Base-by-base conservation (phyloP, 1,140 invertebrate genomes). In the Meteorus sp. region DNA sequence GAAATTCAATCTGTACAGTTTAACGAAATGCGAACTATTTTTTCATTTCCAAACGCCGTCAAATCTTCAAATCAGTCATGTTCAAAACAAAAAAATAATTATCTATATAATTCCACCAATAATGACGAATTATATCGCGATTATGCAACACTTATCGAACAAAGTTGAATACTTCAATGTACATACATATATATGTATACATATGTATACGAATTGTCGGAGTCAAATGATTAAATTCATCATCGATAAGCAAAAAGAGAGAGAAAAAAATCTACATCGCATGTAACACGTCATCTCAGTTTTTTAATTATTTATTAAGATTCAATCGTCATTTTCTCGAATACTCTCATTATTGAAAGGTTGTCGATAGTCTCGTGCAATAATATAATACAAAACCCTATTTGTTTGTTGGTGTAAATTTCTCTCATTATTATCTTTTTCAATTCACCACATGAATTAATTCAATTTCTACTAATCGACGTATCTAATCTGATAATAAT, bases 401-500 rank as follows among this genome's bases (percentile, higher is more conserved):
- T 29, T 29, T 29, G 4, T 29, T 29, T n/a, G n/a, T n/a, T n/a
- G n/a, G n/a, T n/a, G n/a, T n/a, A n/a, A n/a, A n/a, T n/a, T n/a
- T n/a, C n/a, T 60, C 35, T 0, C 25, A 22, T 22, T 59, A 52
- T 52, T 51, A 50, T 56, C 23, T 48, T 9, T 22, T 45, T 53
- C n/a, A n/a, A n/a, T n/a, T n/a, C n/a, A n/a, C n/a, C n/a, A n/a
- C n/a, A n/a, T n/a, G n/a, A n/a, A n/a, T n/a, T n/a, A n/a, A n/a
- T n/a, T n/a, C n/a, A n/a, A n/a, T 23, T 53, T 2, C 37, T 52
- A 59, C 41, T 56, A 47, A 50, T 62, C 3, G 22, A 41, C 44
- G 43, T 56, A 29, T 53, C 33, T 35, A 58, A 48, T 27, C 56
- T 59, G 58, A 61, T 39, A 52, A 37, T 56, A 44, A 63, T 60